Base-by-base conservation (phyloP, 2,113 vertebrate species). In the Nibea coibor region DNA sequence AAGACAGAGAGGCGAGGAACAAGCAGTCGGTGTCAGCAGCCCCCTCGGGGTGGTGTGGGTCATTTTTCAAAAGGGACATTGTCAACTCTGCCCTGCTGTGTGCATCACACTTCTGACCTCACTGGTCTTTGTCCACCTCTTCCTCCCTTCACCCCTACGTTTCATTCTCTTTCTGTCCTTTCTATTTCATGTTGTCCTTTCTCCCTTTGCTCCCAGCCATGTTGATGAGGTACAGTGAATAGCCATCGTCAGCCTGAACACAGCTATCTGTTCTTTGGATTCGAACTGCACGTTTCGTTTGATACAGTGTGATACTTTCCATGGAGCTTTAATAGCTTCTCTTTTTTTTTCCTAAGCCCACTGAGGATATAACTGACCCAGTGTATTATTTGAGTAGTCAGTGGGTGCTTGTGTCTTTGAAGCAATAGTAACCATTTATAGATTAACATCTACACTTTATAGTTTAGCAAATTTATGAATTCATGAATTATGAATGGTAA, bases 121-220 rank as follows among this genome's bases (percentile, higher is more conserved):
- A 47, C 22, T 53, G 43, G 80, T 85, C 72, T 81, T 75, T 83
- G 39, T 88, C 78, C 74, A 78, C 69, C 24, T 72, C 24, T 75
- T 20, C 26, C 20, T 71, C 47, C 16, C 12, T 43, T 68, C 45
- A 67, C 56, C 76, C 16, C n/a, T 22, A 10, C 17, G 7, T 75
- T 62, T 80, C 3, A 20, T 83, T 70, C 84, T 42, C n/a, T 50
- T 2, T 22, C 22, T 54, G 67, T 85, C 68, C 24, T 63, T 72
- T 75, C 62, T 15, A 0, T 69, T 80, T 68, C 71, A 35, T 81
- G 39, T 31, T 83, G 67, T 85, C 28, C 62, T 73, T 89, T 75
- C 11, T 57, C 50, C 35, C 43, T 69, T 53, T 75, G 24, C 66
- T 74, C 72, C 53, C 57, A 19, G 47, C 35, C 67, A 39, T 39